These are phyloP conservation scores for Xiphophorus hellerii DNA, from an alignment of 2,113 vertebrate genomes.

Conservation along the genomic window DNA sequence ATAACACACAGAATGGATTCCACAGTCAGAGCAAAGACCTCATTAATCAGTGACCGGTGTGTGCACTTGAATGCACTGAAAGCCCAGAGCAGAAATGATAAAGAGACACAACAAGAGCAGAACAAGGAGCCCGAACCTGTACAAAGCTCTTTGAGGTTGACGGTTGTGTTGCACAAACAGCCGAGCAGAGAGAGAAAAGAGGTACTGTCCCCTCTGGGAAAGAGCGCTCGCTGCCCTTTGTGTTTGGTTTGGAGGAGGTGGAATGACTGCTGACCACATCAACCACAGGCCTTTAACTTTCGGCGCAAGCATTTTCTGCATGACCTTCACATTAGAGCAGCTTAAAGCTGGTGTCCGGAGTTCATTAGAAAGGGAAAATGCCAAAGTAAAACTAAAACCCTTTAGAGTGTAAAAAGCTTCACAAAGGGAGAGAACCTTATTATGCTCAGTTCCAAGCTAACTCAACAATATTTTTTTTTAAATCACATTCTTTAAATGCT, in stretches of 20 bases:
- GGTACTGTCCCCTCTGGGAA: conserved; percentile 67
- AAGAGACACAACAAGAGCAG: conserved; percentile 16
- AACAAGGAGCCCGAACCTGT: conserved; percentile 4
- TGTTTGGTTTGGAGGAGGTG: conserved; percentile 59
- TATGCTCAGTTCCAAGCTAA: conserved; percentile 13
- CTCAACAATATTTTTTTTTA: not conserved
- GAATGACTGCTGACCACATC: conserved; percentile 77
- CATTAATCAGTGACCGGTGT: conserved; percentile 25
- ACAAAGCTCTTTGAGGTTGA: conserved; percentile 49
- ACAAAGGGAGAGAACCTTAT: conserved; percentile 10
- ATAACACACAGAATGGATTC: conserved; percentile 15
- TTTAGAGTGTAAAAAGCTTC: conserved; percentile 17
- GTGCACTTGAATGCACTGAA: not conserved
- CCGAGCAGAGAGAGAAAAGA: conserved; percentile 44
- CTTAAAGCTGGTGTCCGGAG: conserved; percentile 57
- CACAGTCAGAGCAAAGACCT: conserved; percentile 9
- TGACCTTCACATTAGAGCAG: conserved; percentile 77
- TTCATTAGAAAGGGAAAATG: conserved; percentile 22
- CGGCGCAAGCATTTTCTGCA: conserved; percentile 64
- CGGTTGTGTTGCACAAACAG: conserved; percentile 44
- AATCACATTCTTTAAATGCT: not conserved
- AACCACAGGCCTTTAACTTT: conserved; percentile 75
- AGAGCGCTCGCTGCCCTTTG: conserved; percentile 67
- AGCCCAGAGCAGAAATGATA: not conserved
- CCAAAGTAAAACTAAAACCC: not conserved